These are phyloP conservation scores for Orientallactaga bullata DNA, from an alignment of 2,113 vertebrate species.

Conservation along the genomic window DNA sequence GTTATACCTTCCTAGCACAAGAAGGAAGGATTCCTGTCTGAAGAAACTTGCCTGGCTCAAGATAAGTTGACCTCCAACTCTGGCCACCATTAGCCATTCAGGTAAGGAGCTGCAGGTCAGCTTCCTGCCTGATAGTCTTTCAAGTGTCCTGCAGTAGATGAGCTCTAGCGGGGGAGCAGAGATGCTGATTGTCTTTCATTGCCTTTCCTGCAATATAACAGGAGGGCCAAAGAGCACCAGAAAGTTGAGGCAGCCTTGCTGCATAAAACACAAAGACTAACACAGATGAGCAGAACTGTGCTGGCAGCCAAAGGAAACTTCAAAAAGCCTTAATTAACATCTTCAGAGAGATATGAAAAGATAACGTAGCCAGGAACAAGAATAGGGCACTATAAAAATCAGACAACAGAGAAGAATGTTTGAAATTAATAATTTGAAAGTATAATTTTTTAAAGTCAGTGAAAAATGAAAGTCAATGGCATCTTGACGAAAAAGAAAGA, in stretches of 20 bases:
- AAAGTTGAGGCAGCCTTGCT: background rate
- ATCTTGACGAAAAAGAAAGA: slow-evolving; percentile 24
- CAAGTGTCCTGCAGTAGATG: background rate
- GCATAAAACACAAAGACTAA: slow-evolving; percentile 22
- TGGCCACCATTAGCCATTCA: background rate
- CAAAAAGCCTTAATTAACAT: background rate
- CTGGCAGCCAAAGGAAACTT: background rate
- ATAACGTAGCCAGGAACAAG: background rate
- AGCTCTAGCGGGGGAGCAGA: background rate
- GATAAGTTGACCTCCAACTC: background rate
- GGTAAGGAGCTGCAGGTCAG: background rate
- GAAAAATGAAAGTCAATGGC: slow-evolving; percentile 49
- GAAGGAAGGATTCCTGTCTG: background rate
- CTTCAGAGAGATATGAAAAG: background rate
- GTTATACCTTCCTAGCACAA: background rate
- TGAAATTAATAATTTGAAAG: slow-evolving; percentile 50
- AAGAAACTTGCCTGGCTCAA: background rate
- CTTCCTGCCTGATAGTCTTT: background rate
- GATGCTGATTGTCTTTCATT: background rate
- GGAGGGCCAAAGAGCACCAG: slow-evolving; percentile 3
- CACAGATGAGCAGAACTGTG: background rate
- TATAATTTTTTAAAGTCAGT: background rate
- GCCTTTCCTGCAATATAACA: slow-evolving; percentile 43
- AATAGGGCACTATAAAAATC: background rate
- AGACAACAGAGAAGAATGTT: background rate